Conservation (phyloP, 2,888 invertebrate genomes). For the Hypsopygia costalis region DNA sequence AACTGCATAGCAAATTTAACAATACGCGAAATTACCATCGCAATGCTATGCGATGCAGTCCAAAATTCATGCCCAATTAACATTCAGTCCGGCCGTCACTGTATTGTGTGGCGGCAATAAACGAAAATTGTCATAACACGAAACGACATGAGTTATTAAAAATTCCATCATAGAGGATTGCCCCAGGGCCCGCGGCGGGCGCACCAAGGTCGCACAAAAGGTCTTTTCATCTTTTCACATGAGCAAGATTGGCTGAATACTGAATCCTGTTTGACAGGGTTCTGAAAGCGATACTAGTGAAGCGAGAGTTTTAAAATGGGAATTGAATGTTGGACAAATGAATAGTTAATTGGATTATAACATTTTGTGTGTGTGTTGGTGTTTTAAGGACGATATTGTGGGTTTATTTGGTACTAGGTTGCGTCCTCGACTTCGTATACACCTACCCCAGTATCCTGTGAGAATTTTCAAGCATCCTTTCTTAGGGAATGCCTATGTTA, state of each 20-base stretch:
- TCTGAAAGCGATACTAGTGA: slow-evolving; percentile 16
- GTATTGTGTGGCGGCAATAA: slow-evolving; percentile 35
- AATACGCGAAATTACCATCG: slow-evolving; percentile 2
- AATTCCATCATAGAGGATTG: slow-evolving; percentile 44
- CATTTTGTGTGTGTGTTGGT: too few relatives aligned
- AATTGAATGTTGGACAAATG: neutral
- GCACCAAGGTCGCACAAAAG: slow-evolving; percentile 40
- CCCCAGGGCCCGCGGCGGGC: slow-evolving; percentile 23
- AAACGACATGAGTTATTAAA: slow-evolving; percentile 40
- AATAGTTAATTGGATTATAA: too few relatives aligned
- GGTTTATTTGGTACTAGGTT: too few relatives aligned
- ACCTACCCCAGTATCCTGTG: too few relatives aligned
- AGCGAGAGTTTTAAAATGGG: slow-evolving; percentile 1
- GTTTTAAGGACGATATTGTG: too few relatives aligned
- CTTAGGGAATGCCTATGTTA: too few relatives aligned
- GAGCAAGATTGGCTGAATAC: slow-evolving; percentile 21
- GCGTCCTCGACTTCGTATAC: too few relatives aligned
- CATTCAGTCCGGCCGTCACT: slow-evolving; percentile 7
- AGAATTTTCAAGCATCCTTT: too few relatives aligned
- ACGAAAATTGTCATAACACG: slow-evolving; percentile 42
- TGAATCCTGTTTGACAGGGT: slow-evolving; percentile 12
- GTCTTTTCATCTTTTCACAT: slow-evolving; percentile 36
- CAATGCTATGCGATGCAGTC: neutral
- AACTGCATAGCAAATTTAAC: neutral
- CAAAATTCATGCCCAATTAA: slow-evolving; percentile 10